Evolutionary conservation across 2,113 vertebrate genomes (phyloP), one percentile per base, ranked within the genome.

Genomic region (Chaetura pelagica): DNA sequence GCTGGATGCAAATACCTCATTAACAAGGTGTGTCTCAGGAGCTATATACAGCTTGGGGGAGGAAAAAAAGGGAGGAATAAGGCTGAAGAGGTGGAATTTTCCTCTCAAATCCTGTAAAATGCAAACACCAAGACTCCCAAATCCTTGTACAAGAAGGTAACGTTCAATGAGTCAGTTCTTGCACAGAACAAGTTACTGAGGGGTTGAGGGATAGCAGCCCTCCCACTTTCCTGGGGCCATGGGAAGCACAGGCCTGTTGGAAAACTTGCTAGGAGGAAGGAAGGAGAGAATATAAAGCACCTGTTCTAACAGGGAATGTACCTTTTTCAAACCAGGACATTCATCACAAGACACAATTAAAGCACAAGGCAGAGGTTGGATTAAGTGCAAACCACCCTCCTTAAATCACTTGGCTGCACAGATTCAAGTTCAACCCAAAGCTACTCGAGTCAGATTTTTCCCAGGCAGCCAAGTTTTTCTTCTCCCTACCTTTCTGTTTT

Each of bases 401-500:
- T 52, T 29, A 38, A 32, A 84, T 57, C 51, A 42, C n/a, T 76
- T 34, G 44, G 27, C 61, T 62, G 42, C 34, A 19, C 1, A 38
- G 42, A 64, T 42, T 67, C 51, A 55, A 89, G 49, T 46, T 59
- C 3, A 3, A 75, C 30, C 30, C 18, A 7, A 5, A 59, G 68
- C 54, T 15, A 26, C 34, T 34, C 22, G 24, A 55, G 51, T 24
- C 21, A 59, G 48, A 42, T 62, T 48, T 42, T 48, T 40, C 71
- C 63, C 38, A 15, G 26, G 67, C 62, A 85, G 34, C 15, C 17
- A 38, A 32, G 8, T 23, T 86, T 64, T 22, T 54, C 14, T 38
- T 64, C 62, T 62, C 48, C 91, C 29, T 57, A 96, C 95, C 96
- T 87, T 82, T 86, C 42, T 90, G 87, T 34, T 88, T 88, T 32